Evolutionary conservation across 2,797 vertebrate species (phyloP).

Genomic region (Onychomys arenicola): DNA sequence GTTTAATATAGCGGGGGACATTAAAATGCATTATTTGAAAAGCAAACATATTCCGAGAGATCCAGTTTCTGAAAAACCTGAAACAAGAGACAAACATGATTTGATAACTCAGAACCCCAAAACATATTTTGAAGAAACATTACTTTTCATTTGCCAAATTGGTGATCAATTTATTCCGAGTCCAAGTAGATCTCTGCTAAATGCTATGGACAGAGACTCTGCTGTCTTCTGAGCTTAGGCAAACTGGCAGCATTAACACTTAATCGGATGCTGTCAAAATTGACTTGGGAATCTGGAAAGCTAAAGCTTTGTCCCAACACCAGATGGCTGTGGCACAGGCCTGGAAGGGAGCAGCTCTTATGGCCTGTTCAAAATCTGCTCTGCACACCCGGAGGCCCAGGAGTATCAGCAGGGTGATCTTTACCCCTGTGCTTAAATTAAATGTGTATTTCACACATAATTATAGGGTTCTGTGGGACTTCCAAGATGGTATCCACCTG

Average conservation of each 20-base stretch:
- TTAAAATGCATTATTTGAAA: constrained; percentile 66
- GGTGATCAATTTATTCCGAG: constrained; percentile 58
- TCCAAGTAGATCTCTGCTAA: constrained; percentile 42
- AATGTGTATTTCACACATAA: constrained; percentile 81
- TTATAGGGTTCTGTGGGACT: constrained; percentile 79
- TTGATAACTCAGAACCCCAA: constrained; percentile 14
- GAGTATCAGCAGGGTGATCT: constrained; percentile 69
- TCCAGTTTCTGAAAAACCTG: neutral
- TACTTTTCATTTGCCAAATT: constrained; percentile 55
- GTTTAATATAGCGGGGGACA: constrained; percentile 39
- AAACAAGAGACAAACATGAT: constrained; percentile 28
- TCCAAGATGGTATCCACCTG: constrained; percentile 81
- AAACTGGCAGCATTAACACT: neutral
- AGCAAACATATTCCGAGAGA: constrained; percentile 30
- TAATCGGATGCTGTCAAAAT: constrained; percentile 53
- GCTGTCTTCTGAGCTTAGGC: neutral
- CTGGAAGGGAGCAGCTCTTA: constrained; percentile 7
- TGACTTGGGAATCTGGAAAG: constrained; percentile 15
- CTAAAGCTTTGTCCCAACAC: neutral
- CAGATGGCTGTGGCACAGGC: constrained; percentile 20
- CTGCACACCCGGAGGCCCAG: constrained; percentile 56
- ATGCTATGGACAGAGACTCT: neutral
- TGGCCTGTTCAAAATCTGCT: constrained; percentile 56
- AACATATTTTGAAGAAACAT: constrained; percentile 25
- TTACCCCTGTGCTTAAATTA: constrained; percentile 78